Percentiles rank a stretch among this genome's conserved stretches.
These are phyloP conservation scores for Podarcis cretensis DNA, from an alignment of 2,113 vertebrate species.

Conservation along the genomic window DNA sequence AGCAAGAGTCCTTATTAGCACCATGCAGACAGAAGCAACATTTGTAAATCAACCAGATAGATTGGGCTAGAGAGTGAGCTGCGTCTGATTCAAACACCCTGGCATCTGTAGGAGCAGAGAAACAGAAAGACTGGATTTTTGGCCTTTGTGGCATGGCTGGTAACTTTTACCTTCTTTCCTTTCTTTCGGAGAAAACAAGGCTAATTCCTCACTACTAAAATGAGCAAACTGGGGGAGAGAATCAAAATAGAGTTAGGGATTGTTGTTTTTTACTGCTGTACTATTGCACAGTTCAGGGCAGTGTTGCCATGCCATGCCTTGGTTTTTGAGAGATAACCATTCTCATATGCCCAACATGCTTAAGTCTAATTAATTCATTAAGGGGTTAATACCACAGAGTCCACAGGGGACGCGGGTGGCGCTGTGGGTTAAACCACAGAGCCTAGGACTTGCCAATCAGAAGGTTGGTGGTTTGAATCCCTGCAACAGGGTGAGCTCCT, in stretches of 20 bases:
- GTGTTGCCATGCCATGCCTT: too few relatives aligned
- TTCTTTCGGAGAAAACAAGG: not conserved
- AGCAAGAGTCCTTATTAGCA: constrained; percentile 56
- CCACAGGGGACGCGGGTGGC: too few relatives aligned
- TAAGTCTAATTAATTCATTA: too few relatives aligned
- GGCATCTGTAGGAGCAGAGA: not conserved
- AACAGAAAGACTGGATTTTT: not conserved
- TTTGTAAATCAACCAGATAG: constrained; percentile 62
- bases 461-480: too few relatives aligned
- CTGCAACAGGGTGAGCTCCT: too few relatives aligned
- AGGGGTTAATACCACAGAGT: too few relatives aligned
- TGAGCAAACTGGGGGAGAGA: not conserved
- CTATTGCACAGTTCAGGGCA: not conserved
- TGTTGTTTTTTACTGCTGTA: not conserved
- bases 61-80: not conserved
- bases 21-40: not conserved
- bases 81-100: constrained; percentile 20
- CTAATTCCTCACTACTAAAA: not conserved
- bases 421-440: too few relatives aligned
- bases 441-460: too few relatives aligned
- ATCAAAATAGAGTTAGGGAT: not conserved
- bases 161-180: not conserved
- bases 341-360: too few relatives aligned
- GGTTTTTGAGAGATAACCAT: too few relatives aligned
- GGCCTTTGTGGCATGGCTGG: not conserved